Evolutionary conservation across 2,888 invertebrate genomes (phyloP), one percentile per base, ranked within the genome.

Genomic region (Pterobdella sp.): DNA sequence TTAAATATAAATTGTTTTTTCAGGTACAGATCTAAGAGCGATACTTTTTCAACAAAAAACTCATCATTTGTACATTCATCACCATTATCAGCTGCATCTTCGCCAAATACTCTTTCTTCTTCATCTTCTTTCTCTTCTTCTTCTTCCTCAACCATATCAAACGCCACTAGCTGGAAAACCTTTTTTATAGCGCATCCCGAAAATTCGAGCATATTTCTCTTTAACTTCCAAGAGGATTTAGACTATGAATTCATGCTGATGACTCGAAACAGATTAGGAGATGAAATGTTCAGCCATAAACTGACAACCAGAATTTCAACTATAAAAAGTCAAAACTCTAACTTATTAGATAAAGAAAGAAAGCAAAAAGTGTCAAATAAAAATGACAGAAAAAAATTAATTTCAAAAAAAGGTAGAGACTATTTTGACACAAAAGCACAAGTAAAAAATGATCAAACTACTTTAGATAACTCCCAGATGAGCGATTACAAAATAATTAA

Each of bases 211-310:
- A 90, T 92, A 77, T 93, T 93, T 79, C 91, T 96, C 84, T 93
- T 93, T 84, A 90, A 91, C 76, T 87, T 96, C 76, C 89, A 90
- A 79, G 93, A 94, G 14, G 92, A 91, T 77, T 93, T 93, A 63
- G 89, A 90, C 74, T 95, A 96, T 86, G 94, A 96, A 85, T 95
- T 96, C 85, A 93, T 94, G 87, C 93, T 96, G 74, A 90, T 94
- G 80, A 93, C 95, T 75, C 91, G 78, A 83, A 96, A 96, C 84
- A 90, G 35, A n/a, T 88, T 94, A 73, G 95, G 96, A 76, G 93
- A 94, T 82, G 94, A 95, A 76, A 91, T 94, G 90, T 91, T 92
- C 88, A 94, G 94, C 86, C 91, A 93, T 85, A 89, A 91, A 76
- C 91, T 94, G 82, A 91, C 90, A 75, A 91, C 93, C 78, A 88